Evolutionary conservation across 2,113 vertebrate genomes (phyloP).

Genomic region (Brachypteracias leptosomus): DNA sequence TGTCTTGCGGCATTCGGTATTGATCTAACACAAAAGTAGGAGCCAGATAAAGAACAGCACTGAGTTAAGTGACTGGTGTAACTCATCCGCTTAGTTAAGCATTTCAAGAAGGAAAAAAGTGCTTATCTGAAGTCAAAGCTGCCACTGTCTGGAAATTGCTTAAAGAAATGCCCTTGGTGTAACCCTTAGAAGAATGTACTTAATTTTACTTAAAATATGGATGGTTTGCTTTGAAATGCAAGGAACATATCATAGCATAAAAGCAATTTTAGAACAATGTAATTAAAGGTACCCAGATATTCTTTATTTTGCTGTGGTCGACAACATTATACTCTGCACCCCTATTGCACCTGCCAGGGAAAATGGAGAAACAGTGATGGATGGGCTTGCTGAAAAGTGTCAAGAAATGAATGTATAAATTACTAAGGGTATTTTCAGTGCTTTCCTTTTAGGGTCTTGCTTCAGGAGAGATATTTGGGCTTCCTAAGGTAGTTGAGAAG

Average conservation of each 20-base stretch:
- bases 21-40: not conserved
- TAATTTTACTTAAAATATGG: not conserved
- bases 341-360: not conserved
- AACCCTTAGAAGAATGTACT: not conserved
- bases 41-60: not conserved
- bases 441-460: not conserved
- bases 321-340: not conserved
- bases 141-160: not conserved
- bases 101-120: not conserved
- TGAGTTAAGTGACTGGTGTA: constrained; percentile 2
- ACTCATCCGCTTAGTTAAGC: constrained; percentile 2
- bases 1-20: not conserved
- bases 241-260: not conserved
- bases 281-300: not conserved
- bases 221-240: constrained; percentile 2
- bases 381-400: not conserved
- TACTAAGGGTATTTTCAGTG: not conserved
- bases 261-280: not conserved
- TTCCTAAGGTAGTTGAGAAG: not conserved
- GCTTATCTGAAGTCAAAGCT: not conserved
- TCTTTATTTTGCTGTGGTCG: not conserved
- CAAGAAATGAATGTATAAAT: not conserved
- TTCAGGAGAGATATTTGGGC: not conserved
- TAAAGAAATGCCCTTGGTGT: not conserved
- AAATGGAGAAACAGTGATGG: not conserved